Percentiles rank a stretch among this genome's conserved stretches.
phyloP scores from a whole-genome alignment of 1,140 invertebrate genomes.

The Papilio machaon region DNA sequence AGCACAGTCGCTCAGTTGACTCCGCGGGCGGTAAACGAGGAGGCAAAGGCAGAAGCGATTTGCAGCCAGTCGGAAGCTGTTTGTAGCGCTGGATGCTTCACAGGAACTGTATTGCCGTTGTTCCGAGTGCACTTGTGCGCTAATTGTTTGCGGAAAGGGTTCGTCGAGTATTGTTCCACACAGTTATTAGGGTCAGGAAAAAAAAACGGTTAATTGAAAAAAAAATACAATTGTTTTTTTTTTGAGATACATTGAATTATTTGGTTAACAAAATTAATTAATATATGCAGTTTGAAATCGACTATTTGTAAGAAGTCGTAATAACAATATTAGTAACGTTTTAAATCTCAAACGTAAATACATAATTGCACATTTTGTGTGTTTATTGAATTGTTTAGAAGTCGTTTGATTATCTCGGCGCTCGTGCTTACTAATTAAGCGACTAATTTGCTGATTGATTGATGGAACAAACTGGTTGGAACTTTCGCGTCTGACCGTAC shows the following conservation, averaged over 20 bases:
- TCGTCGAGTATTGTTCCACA: constrained; percentile 69
- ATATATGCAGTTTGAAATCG: too few species aligned
- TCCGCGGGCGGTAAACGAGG: constrained; percentile 54
- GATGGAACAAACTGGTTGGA: constrained; percentile 3
- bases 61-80: constrained; percentile 74
- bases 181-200: constrained; percentile 59
- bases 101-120: constrained; percentile 73
- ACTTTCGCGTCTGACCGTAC: constrained; percentile 54
- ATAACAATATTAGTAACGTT: not conserved
- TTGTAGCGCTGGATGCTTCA: constrained; percentile 56
- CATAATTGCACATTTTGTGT: not conserved
- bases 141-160: constrained; percentile 81
- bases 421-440: constrained; percentile 9
- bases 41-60: constrained; percentile 68
- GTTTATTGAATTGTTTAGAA: constrained; percentile 6
- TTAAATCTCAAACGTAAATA: not conserved
- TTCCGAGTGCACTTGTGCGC: constrained; percentile 73
- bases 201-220: constrained; percentile 36
- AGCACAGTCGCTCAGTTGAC: constrained; percentile 55
- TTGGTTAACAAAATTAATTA: not conserved
- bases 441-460: constrained; percentile 26
- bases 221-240: constrained; percentile 19
- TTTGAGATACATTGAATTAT: not conserved
- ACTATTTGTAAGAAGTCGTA: not conserved
- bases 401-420: not conserved